Percentiles rank a stretch among this genome's conserved stretches.
These are phyloP conservation scores for Raja brachyura DNA, from an alignment of 2,113 vertebrate species.

Conservation along the genomic window DNA sequence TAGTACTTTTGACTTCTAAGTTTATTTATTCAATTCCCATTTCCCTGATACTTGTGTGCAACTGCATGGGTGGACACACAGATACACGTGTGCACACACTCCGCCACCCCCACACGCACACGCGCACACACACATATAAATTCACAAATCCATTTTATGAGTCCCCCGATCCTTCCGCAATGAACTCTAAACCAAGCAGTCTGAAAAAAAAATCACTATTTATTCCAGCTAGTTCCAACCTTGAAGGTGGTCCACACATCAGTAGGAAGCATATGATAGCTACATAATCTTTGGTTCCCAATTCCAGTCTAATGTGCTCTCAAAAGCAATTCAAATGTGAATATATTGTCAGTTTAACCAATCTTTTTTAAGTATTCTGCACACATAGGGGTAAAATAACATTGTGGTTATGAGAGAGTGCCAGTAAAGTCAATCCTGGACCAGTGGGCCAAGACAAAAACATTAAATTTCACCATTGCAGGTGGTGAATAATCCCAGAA, in stretches of 20 bases:
- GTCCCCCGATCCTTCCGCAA: not conserved
- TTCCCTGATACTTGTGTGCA: not conserved
- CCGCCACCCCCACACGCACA: too few species aligned
- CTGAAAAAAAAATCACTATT: not conserved
- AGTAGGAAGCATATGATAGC: not conserved
- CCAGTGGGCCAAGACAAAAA: too few species aligned
- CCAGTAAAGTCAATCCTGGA: too few species aligned
- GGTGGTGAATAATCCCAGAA: too few species aligned
- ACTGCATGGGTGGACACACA: too few species aligned
- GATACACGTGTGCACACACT: too few species aligned
- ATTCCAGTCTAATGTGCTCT: not conserved
- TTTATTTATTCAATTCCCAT: conserved; percentile 29
- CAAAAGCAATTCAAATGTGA: not conserved
- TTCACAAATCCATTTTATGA: not conserved
- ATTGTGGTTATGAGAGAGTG: too few species aligned
- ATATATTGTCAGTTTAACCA: not conserved
- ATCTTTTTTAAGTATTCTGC: not conserved
- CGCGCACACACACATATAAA: not conserved
- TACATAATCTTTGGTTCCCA: not conserved
- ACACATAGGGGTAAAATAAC: too few species aligned
- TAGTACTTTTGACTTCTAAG: conserved; percentile 11
- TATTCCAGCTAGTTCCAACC: conserved; percentile 17
- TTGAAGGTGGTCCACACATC: conserved; percentile 16
- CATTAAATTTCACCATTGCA: too few species aligned
- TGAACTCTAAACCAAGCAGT: not conserved